Evolutionary conservation across 2,888 invertebrate species (phyloP), one percentile per base, ranked within the genome.

Genomic region (Malacosoma neustria): DNA sequence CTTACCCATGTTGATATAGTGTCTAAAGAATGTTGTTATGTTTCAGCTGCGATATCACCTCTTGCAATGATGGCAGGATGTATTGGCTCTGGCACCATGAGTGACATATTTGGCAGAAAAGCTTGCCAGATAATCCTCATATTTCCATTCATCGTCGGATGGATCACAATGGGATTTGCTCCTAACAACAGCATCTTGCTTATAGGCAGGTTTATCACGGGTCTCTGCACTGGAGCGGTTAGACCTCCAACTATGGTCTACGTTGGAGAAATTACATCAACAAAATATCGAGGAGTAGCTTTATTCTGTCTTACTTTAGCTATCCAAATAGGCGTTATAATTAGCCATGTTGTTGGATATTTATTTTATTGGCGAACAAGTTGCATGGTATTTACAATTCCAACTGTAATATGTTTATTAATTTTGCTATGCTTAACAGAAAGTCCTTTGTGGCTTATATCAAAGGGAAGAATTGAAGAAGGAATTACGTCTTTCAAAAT

Each of bases 381-480:
- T 6, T 57, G 64, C 9, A 56, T 52, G 7, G 36, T 71, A 4
- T 72, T 59, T 30, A 42, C 48, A 4, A 29, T 57, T 11, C 61
- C 71, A 1, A 61, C 48, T 39, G n/a, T 62, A 3, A 1, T 63
- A 11, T 42, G 60, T 30, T 49, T 61, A n/a, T 5, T 45, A 1
- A 37, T 61, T 7, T 30, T 68, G 0, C 2, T 67, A 3, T 50
- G 54, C 35, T 41, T 72, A 22, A 64, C 63, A 53, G 73, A 74
- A 49, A 73, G 72, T 14, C 74, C 74, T 1, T 33, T 72, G 3
- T 74, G 74, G 74, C 40, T 73, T 14, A 52, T 73, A 13, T 46
- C 57, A 2, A 69, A 69, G 47, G 69, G 66, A 1, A 63, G 48
- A 39, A 48, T 39, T 1, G 52, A 63, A 2, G 52, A 60, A 43